These are phyloP conservation scores for Nasonovia ribisnigri DNA, from an alignment of 2,888 invertebrate species.

Conservation along the genomic window DNA sequence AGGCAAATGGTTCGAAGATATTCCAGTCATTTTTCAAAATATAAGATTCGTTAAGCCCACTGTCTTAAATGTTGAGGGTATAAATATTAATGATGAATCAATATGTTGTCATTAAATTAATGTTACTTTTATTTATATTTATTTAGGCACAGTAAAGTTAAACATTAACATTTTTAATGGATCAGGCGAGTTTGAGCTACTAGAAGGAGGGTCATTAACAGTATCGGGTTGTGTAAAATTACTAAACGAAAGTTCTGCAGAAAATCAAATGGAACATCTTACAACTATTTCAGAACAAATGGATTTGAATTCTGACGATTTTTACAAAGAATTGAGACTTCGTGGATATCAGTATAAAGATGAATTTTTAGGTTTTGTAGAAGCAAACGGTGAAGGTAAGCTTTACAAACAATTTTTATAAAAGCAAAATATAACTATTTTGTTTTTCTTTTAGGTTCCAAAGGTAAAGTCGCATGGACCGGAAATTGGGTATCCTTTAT, in stretches of 20 bases:
- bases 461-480: slow-evolving; percentile 62
- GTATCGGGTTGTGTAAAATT: slow-evolving; percentile 54
- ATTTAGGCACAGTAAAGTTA: slow-evolving; percentile 59
- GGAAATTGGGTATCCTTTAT: slow-evolving; percentile 66
- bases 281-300: slow-evolving; percentile 45
- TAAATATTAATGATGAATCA: not conserved
- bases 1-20: slow-evolving; percentile 65
- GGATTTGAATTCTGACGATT: slow-evolving; percentile 71
- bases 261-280: slow-evolving; percentile 39
- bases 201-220: slow-evolving; percentile 59
- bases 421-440: not conserved
- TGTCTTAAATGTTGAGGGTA: slow-evolving; percentile 59
- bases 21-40: slow-evolving; percentile 65
- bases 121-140: slow-evolving; percentile 3
- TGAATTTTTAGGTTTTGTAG: slow-evolving; percentile 70
- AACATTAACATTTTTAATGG: slow-evolving; percentile 64
- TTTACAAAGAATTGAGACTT: slow-evolving; percentile 80
- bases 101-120: not conserved
- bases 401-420: not conserved
- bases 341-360: slow-evolving; percentile 76
- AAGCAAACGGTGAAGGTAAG: slow-evolving; percentile 67
- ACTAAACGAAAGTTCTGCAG: not conserved
- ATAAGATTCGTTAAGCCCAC: slow-evolving; percentile 65
- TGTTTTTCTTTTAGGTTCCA: slow-evolving; percentile 58
- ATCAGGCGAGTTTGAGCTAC: slow-evolving; percentile 65